Percentiles rank a stretch among this genome's conserved stretches.
These are phyloP conservation scores for Lycaon pictus DNA, from an alignment of 2,113 vertebrate species.

Conservation along the genomic window DNA sequence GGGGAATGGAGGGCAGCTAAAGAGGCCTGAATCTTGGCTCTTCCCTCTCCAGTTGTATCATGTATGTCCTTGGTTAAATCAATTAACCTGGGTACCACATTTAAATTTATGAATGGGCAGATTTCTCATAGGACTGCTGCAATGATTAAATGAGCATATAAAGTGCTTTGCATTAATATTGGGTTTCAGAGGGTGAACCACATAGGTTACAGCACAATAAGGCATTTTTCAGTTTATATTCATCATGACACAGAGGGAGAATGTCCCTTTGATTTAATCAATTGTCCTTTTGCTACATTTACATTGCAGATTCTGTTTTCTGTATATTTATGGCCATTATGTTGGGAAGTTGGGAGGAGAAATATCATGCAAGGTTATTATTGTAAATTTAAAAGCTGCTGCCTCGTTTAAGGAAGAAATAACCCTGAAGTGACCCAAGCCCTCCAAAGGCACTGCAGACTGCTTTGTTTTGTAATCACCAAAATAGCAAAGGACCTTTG, in stretches of 20 bases:
- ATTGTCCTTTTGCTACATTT: not conserved
- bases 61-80: not conserved
- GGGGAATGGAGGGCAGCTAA: not conserved
- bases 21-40: not conserved
- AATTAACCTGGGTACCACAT: not conserved
- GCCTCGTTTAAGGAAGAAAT: not conserved
- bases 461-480: not conserved
- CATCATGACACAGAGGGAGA: not conserved
- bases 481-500: not conserved
- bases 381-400: slow-evolving; percentile 47
- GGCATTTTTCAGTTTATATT: not conserved
- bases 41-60: not conserved
- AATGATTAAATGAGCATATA: not conserved
- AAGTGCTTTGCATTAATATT: not conserved
- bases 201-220: not conserved
- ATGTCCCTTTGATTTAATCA: not conserved
- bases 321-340: not conserved
- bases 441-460: not conserved
- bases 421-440: not conserved
- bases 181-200: not conserved
- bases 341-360: not conserved
- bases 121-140: not conserved
- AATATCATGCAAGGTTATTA: not conserved
- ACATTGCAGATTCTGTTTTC: slow-evolving; percentile 33
- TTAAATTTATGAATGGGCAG: not conserved